These are phyloP conservation scores for Heliconius nattereri DNA, from an alignment of 1,140 invertebrate species.

Conservation along the genomic window DNA sequence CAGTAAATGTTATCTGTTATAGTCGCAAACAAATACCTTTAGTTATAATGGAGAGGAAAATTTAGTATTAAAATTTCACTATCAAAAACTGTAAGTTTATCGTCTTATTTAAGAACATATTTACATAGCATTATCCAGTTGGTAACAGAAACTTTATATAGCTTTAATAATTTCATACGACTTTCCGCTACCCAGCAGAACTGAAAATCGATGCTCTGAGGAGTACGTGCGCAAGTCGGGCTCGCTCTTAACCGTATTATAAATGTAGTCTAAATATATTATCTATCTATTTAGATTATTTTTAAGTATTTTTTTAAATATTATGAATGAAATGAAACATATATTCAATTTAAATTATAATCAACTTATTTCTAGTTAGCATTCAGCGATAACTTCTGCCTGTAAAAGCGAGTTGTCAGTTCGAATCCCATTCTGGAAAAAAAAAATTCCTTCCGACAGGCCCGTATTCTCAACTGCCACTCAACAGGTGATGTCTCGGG, in stretches of 20 bases:
- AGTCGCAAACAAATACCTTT: not conserved
- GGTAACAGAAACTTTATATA: constrained; percentile 3
- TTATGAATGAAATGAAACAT: too few relatives aligned
- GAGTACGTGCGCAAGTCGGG: constrained; percentile 30
- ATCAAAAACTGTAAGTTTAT: not conserved
- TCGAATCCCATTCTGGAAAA: too few relatives aligned
- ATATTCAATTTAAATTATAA: too few relatives aligned
- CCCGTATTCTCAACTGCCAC: too few relatives aligned
- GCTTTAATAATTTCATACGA: constrained; percentile 24
- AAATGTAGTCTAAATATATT: constrained; percentile 3
- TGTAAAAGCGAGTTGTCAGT: too few relatives aligned
- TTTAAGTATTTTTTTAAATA: too few relatives aligned
- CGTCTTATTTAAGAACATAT: not conserved
- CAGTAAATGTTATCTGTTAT: not conserved
- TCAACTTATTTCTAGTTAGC: too few relatives aligned
- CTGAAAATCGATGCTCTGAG: constrained; percentile 28
- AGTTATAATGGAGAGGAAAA: too few relatives aligned
- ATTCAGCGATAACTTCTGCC: too few relatives aligned
- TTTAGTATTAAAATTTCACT: not conserved
- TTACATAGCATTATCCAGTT: not conserved
- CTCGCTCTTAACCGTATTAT: constrained; percentile 21
- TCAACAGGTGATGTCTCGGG: too few relatives aligned
- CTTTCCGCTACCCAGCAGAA: constrained; percentile 22
- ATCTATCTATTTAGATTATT: too few relatives aligned
- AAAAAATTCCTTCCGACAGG: too few relatives aligned